These are phyloP conservation scores for Aplodontia rufa DNA, from an alignment of 2,113 vertebrate genomes.

Conservation along the genomic window DNA sequence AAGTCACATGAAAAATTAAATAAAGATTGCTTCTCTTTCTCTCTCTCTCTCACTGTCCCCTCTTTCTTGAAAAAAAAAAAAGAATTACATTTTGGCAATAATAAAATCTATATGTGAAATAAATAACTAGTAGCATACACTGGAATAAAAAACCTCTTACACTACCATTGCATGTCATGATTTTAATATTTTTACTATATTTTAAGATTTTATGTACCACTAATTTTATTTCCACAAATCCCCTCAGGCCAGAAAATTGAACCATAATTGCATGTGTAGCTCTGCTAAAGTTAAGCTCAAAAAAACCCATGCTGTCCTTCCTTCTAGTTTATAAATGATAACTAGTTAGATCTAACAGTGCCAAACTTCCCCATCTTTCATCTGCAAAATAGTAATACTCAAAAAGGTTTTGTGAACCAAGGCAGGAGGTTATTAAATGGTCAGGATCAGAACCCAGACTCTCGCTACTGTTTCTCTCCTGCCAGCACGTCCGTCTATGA, in stretches of 20 bases:
- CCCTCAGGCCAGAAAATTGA: background rate
- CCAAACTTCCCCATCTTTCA: background rate
- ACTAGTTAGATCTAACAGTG: background rate
- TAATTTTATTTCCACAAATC: background rate
- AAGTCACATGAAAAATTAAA: too few species aligned
- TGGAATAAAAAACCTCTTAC: background rate
- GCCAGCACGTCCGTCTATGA: background rate
- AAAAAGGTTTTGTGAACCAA: background rate
- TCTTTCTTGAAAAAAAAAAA: too few species aligned
- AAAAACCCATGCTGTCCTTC: background rate
- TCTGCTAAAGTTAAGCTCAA: conserved; percentile 34
- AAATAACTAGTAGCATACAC: background rate
- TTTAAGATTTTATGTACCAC: background rate
- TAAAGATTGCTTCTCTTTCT: too few species aligned
- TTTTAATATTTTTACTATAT: background rate
- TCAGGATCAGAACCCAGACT: background rate
- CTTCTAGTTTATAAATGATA: background rate
- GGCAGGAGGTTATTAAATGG: background rate
- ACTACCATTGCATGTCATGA: background rate
- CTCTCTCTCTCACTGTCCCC: too few species aligned
- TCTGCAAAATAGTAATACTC: background rate
- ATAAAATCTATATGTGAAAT: conserved; percentile 34
- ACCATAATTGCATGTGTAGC: conserved; percentile 42
- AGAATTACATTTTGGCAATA: background rate
- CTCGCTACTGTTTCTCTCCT: background rate